Evolutionary conservation across 2,797 vertebrate species (phyloP), one percentile per base, ranked within the genome.

Genomic region (Danio choprae): DNA sequence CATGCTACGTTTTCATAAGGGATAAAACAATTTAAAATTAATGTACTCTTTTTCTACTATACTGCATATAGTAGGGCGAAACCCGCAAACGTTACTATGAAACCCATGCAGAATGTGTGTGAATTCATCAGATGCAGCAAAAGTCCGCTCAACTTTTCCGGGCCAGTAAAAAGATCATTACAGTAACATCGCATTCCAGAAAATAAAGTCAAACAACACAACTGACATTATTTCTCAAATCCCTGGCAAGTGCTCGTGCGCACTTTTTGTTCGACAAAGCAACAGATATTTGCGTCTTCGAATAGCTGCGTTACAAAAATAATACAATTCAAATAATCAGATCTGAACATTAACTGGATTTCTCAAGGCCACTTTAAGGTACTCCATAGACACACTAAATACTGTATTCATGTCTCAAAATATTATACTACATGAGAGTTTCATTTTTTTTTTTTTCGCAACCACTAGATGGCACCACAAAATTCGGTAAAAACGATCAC

Each of bases 401-500:
- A 60, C 76, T 90, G 85, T 91, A 91, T 91, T 92, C 91, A 91
- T 29, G 18, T 12, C 81, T 85, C 59, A 82, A 72, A 88, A 44
- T 22, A 82, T 63, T 43, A 75, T 51, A 51, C 80, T 84, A 77
- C 68, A 71, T 3, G 29, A 86, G 88, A 77, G 70, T 73, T 87
- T 77, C 83, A 29, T 29, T 84, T 58, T 85, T 87, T 72, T 29
- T 29, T n/a, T 29, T 29, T 29, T 29, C 3, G 16, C 74, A 84
- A 87, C 91, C 92, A 92, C 91, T 86, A 83, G 91, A 89, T 91
- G 92, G 90, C 85, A 88, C 88, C 89, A 90, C 88, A 87, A 88
- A 92, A 87, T 88, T 83, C 76, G 36, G 81, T 62, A 84, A 87
- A 84, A 67, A 74, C 73, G 71, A 82, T 59, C 81, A 69, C 58